Base-by-base conservation (phyloP, 2,113 vertebrate species). In the Anseranas semipalmata region DNA sequence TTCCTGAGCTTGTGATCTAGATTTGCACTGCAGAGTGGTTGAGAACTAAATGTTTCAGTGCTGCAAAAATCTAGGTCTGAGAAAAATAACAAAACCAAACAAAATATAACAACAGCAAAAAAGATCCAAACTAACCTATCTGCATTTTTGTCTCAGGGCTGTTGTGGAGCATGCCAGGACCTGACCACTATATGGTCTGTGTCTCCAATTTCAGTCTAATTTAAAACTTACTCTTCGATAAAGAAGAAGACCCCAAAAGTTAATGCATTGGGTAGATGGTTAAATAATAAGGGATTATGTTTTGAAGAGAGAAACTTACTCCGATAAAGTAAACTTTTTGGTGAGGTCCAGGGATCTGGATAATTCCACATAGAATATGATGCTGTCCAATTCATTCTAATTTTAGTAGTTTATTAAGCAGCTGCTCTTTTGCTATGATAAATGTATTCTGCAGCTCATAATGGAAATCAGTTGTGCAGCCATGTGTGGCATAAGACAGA, bases 331-430 rank as follows among this genome's bases (percentile, higher is more conserved):
- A 43, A 41, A 48, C 13, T 48, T 73, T 84, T 85, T 84, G n/a
- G 10, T 65, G 56, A 22, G 12, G 6, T 37, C 12, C 30, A 77
- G 21, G 53, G 37, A 27, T 55, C 50, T 25, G 7, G 12, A 21
- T 87, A 46, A 91, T 85, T 90, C 18, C 39, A 30, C 15, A 15
- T 24, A 53, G 33, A 32, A 24, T 13, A 16, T 18, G 76, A 28
- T 46, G 39, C 28, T 33, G 15, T 41, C 9, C 37, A 93, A 67
- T 82, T 35, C 6, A 62, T 91, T 52, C 13, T 75, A 75, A 79
- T 94, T 93, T 92, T 46, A 63, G 12, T 17, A n/a, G 9, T 83
- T 95, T 96, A 87, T 25, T 93, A 71, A 85, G n/a, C 7, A 81
- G 35, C 22, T 67, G 9, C 5, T 78, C 10, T 85, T 93, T 76